Conservation (phyloP, 2,888 invertebrate species). For the Eremobia ochroleuca region DNA sequence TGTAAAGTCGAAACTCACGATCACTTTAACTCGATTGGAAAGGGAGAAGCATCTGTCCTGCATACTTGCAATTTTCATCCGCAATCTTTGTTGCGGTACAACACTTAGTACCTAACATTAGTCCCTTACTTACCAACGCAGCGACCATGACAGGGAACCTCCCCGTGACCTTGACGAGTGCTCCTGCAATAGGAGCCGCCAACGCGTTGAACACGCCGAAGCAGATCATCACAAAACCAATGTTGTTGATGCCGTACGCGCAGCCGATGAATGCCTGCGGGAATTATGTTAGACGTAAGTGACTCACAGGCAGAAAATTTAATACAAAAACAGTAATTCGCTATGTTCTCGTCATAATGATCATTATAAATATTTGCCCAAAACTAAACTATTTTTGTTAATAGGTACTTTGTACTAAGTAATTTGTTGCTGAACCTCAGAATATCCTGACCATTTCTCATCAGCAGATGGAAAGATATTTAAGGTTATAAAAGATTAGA, state of each 20-base stretch:
- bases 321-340: background rate
- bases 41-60: too few relatives aligned
- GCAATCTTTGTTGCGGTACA: too few relatives aligned
- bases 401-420: background rate
- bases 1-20: too few relatives aligned
- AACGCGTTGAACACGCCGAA: slow-evolving; percentile 97
- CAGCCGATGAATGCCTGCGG: slow-evolving; percentile 95
- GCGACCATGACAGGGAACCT: slow-evolving; percentile 94
- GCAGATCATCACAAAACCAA: slow-evolving; percentile 98
- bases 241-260: slow-evolving; percentile 96
- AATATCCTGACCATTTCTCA: background rate
- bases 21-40: too few relatives aligned
- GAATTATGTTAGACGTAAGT: background rate
- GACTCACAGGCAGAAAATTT: background rate
- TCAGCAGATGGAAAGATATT: too few relatives aligned
- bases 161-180: slow-evolving; percentile 95
- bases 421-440: background rate
- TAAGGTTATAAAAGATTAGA: too few relatives aligned
- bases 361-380: too few relatives aligned
- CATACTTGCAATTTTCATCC: too few relatives aligned
- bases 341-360: background rate
- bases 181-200: slow-evolving; percentile 96
- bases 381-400: too few relatives aligned
- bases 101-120: background rate
- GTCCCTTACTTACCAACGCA: slow-evolving; percentile 88